Conservation (phyloP, 1,140 invertebrate species). For the Drosophila santomea region DNA sequence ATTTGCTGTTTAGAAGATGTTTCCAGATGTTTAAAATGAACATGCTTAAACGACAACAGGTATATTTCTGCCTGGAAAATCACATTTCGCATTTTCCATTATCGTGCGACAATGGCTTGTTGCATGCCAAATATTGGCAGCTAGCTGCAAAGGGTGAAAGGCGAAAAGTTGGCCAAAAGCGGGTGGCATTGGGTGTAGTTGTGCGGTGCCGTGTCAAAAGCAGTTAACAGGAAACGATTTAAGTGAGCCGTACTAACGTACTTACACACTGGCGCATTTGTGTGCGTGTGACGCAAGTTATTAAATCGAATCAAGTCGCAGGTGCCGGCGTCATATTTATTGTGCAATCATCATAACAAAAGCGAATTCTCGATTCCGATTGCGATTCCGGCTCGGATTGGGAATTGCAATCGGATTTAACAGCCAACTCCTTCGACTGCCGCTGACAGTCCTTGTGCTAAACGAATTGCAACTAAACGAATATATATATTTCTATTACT, state of each 20-base stretch:
- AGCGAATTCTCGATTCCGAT: conserved; percentile 3
- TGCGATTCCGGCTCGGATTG: not conserved
- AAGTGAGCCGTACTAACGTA: not conserved
- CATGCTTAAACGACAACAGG: not conserved
- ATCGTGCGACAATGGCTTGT: conserved; percentile 1
- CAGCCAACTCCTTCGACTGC: conserved; percentile 16
- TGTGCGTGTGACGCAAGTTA: conserved; percentile 69
- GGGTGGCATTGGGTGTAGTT: not conserved
- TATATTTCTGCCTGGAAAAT: not conserved
- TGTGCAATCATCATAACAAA: conserved; percentile 76
- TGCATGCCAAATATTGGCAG: conserved; percentile 30
- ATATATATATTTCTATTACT: conserved; percentile 60
- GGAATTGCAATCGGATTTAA: not conserved
- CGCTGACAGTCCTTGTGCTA: conserved; percentile 32
- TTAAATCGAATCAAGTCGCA: conserved; percentile 76
- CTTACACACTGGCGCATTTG: not conserved
- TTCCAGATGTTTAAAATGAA: not conserved
- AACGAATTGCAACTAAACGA: conserved; percentile 57
- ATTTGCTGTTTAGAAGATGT: not conserved
- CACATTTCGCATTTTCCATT: not conserved
- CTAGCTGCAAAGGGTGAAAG: not conserved
- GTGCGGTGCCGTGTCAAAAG: conserved; percentile 5
- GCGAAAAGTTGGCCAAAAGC: not conserved
- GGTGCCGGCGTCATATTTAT: conserved; percentile 61
- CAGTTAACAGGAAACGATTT: conserved; percentile 15